Conservation (phyloP, 1,140 invertebrate species). For the Pseudobourletiella spinata region DNA sequence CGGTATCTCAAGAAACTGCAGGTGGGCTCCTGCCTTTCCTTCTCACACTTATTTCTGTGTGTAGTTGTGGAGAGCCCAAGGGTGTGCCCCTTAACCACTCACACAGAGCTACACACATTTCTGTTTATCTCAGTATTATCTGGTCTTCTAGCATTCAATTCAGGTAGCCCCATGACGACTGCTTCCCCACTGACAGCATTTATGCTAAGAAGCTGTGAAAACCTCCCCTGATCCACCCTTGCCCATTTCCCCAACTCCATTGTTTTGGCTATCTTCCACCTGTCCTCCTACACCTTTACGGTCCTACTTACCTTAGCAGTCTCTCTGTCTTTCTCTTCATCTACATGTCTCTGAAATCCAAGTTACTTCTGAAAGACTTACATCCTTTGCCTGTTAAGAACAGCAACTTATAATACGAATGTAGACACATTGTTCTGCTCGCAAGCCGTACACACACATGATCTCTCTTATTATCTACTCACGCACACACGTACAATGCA, state of each 20-base stretch:
- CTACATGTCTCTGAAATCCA: no score
- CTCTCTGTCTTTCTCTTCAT: conserved; percentile 2
- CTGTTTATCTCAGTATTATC: neutral
- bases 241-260: neutral
- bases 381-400: no score
- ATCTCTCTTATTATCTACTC: no score
- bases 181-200: neutral
- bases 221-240: neutral
- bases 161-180: conserved; percentile 2
- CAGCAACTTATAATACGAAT: no score
- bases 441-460: no score
- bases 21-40: neutral
- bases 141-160: neutral
- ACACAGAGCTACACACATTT: neutral
- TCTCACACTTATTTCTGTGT: neutral
- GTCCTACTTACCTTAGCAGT: neutral
- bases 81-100: neutral
- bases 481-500: no score
- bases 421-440: no score
- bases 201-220: neutral
- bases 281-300: neutral
- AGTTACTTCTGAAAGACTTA: no score
- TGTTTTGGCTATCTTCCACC: neutral
- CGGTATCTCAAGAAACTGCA: no score
- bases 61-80: neutral